phyloP scores from a whole-genome alignment of 2,797 vertebrate species.

The Phyllotis vaccarum region DNA sequence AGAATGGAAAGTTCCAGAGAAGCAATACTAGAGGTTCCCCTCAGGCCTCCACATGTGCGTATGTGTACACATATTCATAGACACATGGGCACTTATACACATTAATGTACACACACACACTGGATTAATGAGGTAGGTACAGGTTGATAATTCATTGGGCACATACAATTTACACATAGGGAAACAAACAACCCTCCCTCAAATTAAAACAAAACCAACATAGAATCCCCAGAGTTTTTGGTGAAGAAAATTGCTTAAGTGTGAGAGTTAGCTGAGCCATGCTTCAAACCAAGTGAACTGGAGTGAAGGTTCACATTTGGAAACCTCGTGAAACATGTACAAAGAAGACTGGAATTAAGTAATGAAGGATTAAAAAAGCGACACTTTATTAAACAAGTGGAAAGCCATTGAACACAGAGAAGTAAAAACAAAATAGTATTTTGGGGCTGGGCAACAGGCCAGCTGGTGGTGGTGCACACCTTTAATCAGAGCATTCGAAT shows the following conservation, averaged over 20 bases:
- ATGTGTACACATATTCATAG: background rate
- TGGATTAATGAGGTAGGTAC: background rate
- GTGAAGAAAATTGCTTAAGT: background rate
- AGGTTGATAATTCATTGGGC: background rate
- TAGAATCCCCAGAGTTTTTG: background rate
- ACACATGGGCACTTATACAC: background rate
- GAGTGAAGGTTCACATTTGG: background rate
- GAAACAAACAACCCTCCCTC: background rate
- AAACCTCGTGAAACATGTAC: background rate
- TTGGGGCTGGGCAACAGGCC: background rate
- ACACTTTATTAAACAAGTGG: background rate
- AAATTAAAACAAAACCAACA: background rate
- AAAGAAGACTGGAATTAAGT: constrained; percentile 50
- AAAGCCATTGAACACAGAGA: background rate
- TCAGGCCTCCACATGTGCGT: background rate
- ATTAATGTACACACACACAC: background rate
- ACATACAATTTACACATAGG: background rate
- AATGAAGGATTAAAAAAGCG: constrained; percentile 17
- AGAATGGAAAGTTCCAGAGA: background rate
- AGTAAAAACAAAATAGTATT: constrained; percentile 10
- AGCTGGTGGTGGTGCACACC: background rate
- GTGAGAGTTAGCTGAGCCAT: background rate
- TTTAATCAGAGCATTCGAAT: background rate
- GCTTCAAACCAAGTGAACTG: constrained; percentile 8
- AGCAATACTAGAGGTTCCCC: background rate